Evolutionary conservation across 2,797 vertebrate species (phyloP).

Genomic region (Vipera ursinii): DNA sequence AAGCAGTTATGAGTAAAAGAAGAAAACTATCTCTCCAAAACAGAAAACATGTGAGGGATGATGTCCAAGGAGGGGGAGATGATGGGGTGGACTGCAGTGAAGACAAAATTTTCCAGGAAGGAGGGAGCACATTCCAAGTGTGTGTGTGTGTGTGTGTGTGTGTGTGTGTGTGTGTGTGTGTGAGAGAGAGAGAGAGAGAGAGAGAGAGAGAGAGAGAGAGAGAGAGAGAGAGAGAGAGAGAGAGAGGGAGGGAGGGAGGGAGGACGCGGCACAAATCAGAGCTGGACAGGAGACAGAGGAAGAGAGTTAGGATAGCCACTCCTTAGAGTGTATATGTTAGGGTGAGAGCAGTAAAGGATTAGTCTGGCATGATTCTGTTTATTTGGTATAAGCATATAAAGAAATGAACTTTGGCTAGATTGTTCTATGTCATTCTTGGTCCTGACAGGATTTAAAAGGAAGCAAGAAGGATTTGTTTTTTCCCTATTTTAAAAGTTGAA

Average conservation of each 20-base stretch:
- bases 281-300: not conserved
- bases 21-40: not conserved
- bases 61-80: not conserved
- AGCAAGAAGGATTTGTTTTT: not conserved
- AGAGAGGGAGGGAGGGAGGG: not conserved
- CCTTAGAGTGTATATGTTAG: not conserved
- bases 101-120: not conserved
- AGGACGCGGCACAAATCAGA: not conserved
- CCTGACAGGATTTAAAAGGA: not conserved
- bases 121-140: not conserved
- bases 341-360: not conserved
- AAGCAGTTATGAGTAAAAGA: not conserved
- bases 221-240: too few relatives aligned
- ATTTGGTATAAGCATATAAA: not conserved
- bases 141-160: too few relatives aligned
- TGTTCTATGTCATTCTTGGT: not conserved
- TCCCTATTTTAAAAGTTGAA: not conserved
- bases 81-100: not conserved
- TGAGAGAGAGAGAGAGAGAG: not conserved
- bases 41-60: not conserved
- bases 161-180: too few relatives aligned
- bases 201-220: not conserved
- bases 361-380: not conserved
- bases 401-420: not conserved
- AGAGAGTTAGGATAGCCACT: not conserved